A percentile compares a stretch with the other conserved stretches of the same genome.
Evolutionary conservation across 2,113 vertebrate genomes (phyloP).

Genomic region (Periophthalmodon schlosseri): DNA sequence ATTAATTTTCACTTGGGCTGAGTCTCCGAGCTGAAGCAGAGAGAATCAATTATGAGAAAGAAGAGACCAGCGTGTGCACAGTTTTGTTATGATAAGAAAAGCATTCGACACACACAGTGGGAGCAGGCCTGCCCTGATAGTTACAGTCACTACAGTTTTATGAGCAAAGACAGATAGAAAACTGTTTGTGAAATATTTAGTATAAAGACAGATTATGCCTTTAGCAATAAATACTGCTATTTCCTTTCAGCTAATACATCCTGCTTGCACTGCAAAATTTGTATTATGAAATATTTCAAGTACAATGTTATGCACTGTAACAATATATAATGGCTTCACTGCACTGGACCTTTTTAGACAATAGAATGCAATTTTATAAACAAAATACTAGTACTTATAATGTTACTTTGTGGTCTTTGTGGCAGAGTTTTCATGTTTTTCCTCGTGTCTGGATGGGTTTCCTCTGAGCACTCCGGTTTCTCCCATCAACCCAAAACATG

Average conservation of each 20-base stretch:
- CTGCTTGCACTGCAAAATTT: neutral
- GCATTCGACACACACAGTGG: conserved; percentile 10
- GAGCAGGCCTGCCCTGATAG: neutral
- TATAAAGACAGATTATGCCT: neutral
- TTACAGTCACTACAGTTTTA: neutral
- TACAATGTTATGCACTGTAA: neutral
- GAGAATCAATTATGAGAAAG: conserved; percentile 21
- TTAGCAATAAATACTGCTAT: neutral
- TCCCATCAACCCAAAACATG: too few species aligned
- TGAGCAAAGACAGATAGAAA: neutral
- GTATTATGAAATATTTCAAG: neutral
- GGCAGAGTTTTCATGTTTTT: too few species aligned
- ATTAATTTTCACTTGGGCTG: conserved; percentile 52
- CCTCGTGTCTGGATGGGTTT: too few species aligned
- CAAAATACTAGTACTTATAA: too few species aligned
- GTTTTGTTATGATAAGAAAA: conserved; percentile 6
- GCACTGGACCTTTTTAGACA: too few species aligned
- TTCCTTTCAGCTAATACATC: neutral
- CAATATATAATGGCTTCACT: too few species aligned
- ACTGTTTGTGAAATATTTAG: neutral
- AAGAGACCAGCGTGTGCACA: conserved; percentile 2
- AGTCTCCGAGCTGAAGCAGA: conserved; percentile 25
- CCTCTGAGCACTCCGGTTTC: too few species aligned
- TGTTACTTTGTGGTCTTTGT: too few species aligned
- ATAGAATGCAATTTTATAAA: too few species aligned